Evolutionary conservation across 2,797 vertebrate species (phyloP).

Genomic region (Oceanodroma leucorhoa): DNA sequence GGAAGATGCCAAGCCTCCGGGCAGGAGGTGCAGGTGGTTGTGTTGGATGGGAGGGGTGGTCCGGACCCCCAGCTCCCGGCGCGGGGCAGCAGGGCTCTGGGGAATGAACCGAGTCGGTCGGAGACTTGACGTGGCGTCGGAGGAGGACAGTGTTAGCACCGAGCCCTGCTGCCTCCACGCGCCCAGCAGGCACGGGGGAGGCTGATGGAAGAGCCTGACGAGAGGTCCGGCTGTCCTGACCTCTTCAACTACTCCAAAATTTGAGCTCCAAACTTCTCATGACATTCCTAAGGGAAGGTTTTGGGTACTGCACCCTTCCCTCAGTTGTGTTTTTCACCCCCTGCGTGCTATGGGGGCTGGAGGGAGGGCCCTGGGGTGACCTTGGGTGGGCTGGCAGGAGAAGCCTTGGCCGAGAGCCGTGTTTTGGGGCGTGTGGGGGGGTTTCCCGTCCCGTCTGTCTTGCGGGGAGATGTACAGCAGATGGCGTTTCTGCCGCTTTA

Average conservation of each 20-base stretch:
- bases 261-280: fast-evolving
- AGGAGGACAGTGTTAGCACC: fast-evolving
- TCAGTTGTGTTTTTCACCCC: not conserved
- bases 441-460: fast-evolving
- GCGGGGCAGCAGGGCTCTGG: fast-evolving
- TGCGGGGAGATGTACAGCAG: not conserved
- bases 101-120: fast-evolving
- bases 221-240: not conserved
- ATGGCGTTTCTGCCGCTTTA: not conserved
- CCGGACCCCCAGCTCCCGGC: fast-evolving
- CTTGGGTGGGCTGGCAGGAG: not conserved
- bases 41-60: not conserved
- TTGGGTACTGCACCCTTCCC: not conserved
- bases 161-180: fast-evolving
- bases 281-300: not conserved
- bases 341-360: fast-evolving
- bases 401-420: fast-evolving
- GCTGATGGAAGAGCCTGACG: not conserved
- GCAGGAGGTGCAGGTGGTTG: not conserved
- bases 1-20: not conserved
- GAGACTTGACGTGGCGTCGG: fast-evolving
- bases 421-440: fast-evolving
- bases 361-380: not conserved
- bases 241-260: not conserved
- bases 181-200: fast-evolving